Evolutionary conservation across 2,888 invertebrate genomes (phyloP).

Genomic region (Sphaerophoria rueppellii): DNA sequence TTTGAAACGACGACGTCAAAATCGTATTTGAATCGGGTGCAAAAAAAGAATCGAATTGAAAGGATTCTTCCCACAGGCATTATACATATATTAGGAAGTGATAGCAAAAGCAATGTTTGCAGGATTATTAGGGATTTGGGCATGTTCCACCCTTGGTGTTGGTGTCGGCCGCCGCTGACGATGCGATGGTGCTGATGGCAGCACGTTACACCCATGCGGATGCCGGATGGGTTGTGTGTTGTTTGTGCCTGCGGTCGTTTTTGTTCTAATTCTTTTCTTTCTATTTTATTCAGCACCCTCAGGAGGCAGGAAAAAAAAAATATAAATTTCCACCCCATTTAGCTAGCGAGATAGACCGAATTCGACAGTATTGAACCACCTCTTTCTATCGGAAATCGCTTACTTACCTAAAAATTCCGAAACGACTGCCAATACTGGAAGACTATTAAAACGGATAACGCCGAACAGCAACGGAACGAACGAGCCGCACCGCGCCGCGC

Average conservation of each 20-base stretch:
- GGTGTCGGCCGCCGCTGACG: too few relatives aligned
- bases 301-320: slow-evolving; percentile 21
- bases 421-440: slow-evolving; percentile 13
- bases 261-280: slow-evolving; percentile 11
- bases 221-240: not conserved
- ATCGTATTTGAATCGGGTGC: not conserved
- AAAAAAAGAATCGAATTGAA: slow-evolving; percentile 28
- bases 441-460: slow-evolving; percentile 1
- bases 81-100: slow-evolving; percentile 22
- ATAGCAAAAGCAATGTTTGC: slow-evolving; percentile 70
- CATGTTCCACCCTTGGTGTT: slow-evolving; percentile 60
- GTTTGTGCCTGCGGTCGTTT: slow-evolving; percentile 43
- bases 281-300: slow-evolving; percentile 44
- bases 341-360: slow-evolving; percentile 53
- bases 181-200: not conserved
- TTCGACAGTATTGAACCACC: slow-evolving; percentile 70
- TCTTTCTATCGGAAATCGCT: slow-evolving; percentile 72
- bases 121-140: slow-evolving; percentile 74
- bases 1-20: slow-evolving; percentile 15
- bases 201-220: slow-evolving; percentile 52
- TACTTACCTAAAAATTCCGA: slow-evolving; percentile 71
- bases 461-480: not conserved
- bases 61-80: slow-evolving; percentile 74
- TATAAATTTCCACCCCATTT: slow-evolving; percentile 72
- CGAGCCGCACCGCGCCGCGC: slow-evolving; percentile 56